phyloP scores from a whole-genome alignment of 2,113 vertebrate species.

The Hepsetus odoe region DNA sequence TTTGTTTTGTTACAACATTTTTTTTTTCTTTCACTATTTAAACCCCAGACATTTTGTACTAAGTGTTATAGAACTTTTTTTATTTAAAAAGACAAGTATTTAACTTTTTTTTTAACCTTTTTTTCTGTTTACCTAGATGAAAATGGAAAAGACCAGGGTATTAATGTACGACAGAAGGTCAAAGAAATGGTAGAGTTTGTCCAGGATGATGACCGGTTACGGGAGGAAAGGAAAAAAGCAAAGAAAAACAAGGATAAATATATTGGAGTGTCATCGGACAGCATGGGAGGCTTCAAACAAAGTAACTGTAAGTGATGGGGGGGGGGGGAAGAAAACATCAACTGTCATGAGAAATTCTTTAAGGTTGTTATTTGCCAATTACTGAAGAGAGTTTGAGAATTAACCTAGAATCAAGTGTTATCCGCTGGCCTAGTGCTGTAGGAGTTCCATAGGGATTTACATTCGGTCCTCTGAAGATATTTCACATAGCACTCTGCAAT shows the following conservation, averaged over 20 bases:
- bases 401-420: constrained; percentile 8
- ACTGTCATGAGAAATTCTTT: constrained; percentile 12
- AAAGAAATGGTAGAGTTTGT: constrained; percentile 98
- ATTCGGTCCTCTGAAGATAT: constrained; percentile 3
- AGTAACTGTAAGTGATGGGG: constrained; percentile 78
- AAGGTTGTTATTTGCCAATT: constrained; percentile 4
- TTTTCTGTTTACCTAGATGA: constrained; percentile 78
- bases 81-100: background rate
- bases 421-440: background rate
- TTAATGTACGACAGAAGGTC: constrained; percentile 98
- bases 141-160: constrained; percentile 95
- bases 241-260: constrained; percentile 99
- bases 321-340: background rate
- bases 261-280: constrained; percentile 93
- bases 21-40: too few species aligned
- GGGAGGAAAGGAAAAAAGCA: constrained; percentile 96
- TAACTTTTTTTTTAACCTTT: background rate
- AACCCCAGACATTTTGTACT: background rate
- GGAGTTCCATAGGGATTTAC: constrained; percentile 6
- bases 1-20: too few species aligned
- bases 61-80: background rate
- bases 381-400: constrained; percentile 9
- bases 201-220: constrained; percentile 93
- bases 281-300: constrained; percentile 86
- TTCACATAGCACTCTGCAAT: constrained; percentile 10